These are phyloP conservation scores for Drosophila bocqueti DNA, from an alignment of 1,140 invertebrate genomes.

Conservation along the genomic window DNA sequence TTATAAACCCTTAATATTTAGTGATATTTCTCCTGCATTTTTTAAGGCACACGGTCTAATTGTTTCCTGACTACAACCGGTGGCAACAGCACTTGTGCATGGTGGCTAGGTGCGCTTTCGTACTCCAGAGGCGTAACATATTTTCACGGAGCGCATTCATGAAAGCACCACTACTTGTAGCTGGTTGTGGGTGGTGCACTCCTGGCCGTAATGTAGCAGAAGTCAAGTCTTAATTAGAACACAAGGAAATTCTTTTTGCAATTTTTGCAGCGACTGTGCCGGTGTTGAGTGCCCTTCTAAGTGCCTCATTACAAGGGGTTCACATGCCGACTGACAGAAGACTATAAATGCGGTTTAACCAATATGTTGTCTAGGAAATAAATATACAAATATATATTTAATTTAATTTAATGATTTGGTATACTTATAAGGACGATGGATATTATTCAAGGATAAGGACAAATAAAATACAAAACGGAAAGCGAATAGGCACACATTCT, in stretches of 20 bases:
- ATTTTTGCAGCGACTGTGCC: neutral
- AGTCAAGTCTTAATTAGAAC: constrained; percentile 31
- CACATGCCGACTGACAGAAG: neutral
- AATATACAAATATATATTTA: neutral
- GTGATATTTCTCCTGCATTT: neutral
- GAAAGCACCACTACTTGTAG: constrained; percentile 23
- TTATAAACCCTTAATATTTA: neutral
- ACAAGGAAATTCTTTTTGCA: constrained; percentile 22
- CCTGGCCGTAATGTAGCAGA: constrained; percentile 26
- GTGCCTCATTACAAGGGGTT: neutral
- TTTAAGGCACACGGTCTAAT: neutral
- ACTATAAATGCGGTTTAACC: neutral
- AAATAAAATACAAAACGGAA: neutral
- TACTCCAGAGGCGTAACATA: constrained; percentile 29
- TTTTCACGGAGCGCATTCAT: constrained; percentile 18
- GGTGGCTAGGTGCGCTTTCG: constrained; percentile 1
- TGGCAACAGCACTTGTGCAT: neutral
- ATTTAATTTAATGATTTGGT: neutral
- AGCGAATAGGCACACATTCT: neutral
- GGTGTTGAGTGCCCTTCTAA: constrained; percentile 7
- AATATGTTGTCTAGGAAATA: neutral
- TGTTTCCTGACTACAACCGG: constrained; percentile 2
- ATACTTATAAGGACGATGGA: neutral
- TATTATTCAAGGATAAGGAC: neutral
- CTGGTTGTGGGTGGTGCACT: constrained; percentile 3